Percentiles rank a stretch among this genome's conserved stretches.
Evolutionary conservation across 2,113 vertebrate species (phyloP).

Genomic region (Herpetotheres cachinnans): DNA sequence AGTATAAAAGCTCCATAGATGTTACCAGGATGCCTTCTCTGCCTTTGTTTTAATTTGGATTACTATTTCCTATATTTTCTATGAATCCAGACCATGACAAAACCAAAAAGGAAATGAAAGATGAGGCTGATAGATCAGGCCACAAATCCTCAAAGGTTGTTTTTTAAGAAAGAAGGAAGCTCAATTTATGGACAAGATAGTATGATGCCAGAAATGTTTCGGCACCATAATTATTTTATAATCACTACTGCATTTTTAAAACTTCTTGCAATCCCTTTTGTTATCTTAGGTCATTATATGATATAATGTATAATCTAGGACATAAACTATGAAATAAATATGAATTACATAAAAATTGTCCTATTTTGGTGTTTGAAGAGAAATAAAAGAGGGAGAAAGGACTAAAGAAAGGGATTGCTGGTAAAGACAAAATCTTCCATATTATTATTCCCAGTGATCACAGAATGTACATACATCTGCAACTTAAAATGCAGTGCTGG

Average conservation of each 20-base stretch:
- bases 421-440: neutral
- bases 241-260: neutral
- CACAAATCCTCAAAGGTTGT: neutral
- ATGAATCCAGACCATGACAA: neutral
- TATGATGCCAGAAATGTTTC: neutral
- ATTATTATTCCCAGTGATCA: neutral
- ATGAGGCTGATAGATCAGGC: constrained; percentile 16
- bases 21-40: neutral
- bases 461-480: neutral
- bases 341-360: neutral
- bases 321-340: neutral
- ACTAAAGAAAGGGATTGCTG: neutral
- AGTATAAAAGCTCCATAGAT: neutral
- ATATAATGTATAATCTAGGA: neutral
- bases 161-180: neutral
- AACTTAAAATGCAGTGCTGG: neutral
- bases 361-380: neutral
- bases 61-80: neutral
- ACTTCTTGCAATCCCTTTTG: neutral
- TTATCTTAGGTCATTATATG: neutral
- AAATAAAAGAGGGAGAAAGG: neutral
- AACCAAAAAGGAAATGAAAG: constrained; percentile 65
- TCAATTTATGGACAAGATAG: neutral
- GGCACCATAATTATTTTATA: constrained; percentile 18
- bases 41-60: constrained; percentile 14